Percentiles rank a stretch among this genome's conserved stretches.
phyloP scores from a whole-genome alignment of 2,113 vertebrate genomes.

The Pachyramphus minor region DNA sequence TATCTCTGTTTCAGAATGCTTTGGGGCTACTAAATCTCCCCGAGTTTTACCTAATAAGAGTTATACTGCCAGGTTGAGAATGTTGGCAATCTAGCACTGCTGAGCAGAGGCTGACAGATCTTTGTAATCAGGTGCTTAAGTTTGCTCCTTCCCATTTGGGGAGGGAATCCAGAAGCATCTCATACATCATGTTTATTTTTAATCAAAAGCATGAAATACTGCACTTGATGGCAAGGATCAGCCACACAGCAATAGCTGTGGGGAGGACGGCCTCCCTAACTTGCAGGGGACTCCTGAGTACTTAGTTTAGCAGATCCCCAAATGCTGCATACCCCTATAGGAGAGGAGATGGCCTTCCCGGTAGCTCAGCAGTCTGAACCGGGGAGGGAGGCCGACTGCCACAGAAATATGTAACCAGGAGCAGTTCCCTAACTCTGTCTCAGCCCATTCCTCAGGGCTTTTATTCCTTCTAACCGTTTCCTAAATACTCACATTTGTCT shows the following conservation, averaged over 20 bases:
- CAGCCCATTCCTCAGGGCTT: not conserved
- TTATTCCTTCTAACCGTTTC: not conserved
- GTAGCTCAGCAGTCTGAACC: not conserved
- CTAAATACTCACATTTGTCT: constrained; percentile 70
- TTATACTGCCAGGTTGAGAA: not conserved
- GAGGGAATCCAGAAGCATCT: not conserved
- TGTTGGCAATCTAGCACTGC: not conserved
- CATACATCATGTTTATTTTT: not conserved
- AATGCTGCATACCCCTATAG: not conserved
- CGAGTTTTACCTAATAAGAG: not conserved
- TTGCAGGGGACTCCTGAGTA: not conserved
- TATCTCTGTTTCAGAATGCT: not conserved
- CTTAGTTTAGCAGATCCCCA: not conserved
- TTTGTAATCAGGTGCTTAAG: not conserved
- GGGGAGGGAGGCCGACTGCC: not conserved
- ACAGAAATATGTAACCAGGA: fast-evolving
- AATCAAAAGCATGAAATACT: not conserved
- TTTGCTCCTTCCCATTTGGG: not conserved
- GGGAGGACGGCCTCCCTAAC: not conserved
- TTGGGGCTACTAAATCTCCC: not conserved
- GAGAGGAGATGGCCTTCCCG: not conserved
- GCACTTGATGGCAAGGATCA: not conserved
- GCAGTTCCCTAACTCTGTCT: not conserved
- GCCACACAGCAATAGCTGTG: not conserved
- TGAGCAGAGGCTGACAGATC: not conserved